Evolutionary conservation across 2,797 vertebrate genomes (phyloP), one percentile per base, ranked within the genome.

Genomic region (Hyperoplus immaculatus): DNA sequence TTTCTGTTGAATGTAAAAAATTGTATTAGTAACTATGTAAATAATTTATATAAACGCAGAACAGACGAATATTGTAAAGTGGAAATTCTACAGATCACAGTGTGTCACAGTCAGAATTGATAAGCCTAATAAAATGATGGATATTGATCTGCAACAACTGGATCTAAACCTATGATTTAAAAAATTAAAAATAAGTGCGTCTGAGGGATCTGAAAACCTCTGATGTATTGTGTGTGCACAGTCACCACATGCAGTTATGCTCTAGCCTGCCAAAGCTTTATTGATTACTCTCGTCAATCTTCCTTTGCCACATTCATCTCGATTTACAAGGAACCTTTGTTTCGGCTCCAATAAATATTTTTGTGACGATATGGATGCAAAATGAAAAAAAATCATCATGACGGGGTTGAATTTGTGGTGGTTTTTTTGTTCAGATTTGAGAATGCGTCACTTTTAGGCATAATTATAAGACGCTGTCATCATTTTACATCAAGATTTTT

Each of bases 131-230:
- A 50, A 65, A 18, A 45, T 36, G n/a, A 76, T 1, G 7, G 42
- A 36, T 51, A 7, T 76, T 78, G 47, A 62, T 54, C 53, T 50
- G 45, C 42, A 66, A 63, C 78, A 75, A 69, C 46, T 75, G 61
- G 42, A 83, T 14, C 29, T 29, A 29, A 29, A 29, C 60, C 51
- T 63, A 1, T 14, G 64, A 83, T 83, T 55, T 79, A 70, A 71
- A 72, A 14, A 8, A 50, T 65, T 0, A 29, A 29, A 29, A 29
- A 62, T 63, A 69, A 88, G 66, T 53, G 10, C 16, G 78, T 86
- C 69, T 53, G 60, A 13, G 41, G 83, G 84, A 77, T 69, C 76
- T 73, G 55, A 59, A 21, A 61, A 73, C 66, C 54, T 72, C 49
- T 65, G 72, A 77, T 51, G 64, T 75, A 46, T 72, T 4, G 21